phyloP scores from a whole-genome alignment of 2,888 invertebrate genomes.

The Teinopalpus imperialis region DNA sequence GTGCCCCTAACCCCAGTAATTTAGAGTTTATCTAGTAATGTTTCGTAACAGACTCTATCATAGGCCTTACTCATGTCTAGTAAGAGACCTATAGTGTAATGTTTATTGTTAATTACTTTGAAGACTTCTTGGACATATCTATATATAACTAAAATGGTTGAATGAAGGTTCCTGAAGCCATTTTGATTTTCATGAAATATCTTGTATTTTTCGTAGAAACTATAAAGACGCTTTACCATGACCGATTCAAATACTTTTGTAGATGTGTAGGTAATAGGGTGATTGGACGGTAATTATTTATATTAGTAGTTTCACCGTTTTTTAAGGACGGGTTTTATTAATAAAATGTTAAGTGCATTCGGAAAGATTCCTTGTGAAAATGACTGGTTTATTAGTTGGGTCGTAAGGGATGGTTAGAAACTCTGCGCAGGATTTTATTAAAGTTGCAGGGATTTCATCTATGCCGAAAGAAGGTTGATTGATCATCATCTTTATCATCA shows the following conservation, averaged over 20 bases:
- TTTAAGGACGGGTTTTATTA: conserved; percentile 3
- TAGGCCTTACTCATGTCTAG: not conserved
- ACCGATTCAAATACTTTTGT: conserved; percentile 8
- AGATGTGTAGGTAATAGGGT: not conserved
- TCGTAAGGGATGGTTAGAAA: not conserved
- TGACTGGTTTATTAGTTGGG: conserved; percentile 1
- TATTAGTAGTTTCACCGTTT: not conserved
- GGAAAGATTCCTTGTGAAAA: conserved; percentile 5
- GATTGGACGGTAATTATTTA: conserved; percentile 1
- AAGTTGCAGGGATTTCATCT: conserved; percentile 7
- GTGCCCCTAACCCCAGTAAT: not conserved
- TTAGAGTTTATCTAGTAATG: not conserved
- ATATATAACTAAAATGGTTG: not conserved
- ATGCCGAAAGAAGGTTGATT: not conserved
- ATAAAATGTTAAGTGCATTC: not conserved
- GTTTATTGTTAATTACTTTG: not conserved
- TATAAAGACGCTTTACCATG: conserved; percentile 2
- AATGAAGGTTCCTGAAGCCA: not conserved
- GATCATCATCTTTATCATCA: too few relatives aligned
- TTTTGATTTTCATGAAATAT: not conserved
- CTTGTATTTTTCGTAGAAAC: conserved; percentile 3
- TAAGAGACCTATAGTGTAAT: not conserved
- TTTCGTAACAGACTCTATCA: not conserved
- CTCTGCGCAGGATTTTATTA: not conserved
- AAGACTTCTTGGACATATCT: not conserved